These are phyloP conservation scores for Magallana nippona DNA, from an alignment of 2,888 invertebrate species.

Conservation along the genomic window DNA sequence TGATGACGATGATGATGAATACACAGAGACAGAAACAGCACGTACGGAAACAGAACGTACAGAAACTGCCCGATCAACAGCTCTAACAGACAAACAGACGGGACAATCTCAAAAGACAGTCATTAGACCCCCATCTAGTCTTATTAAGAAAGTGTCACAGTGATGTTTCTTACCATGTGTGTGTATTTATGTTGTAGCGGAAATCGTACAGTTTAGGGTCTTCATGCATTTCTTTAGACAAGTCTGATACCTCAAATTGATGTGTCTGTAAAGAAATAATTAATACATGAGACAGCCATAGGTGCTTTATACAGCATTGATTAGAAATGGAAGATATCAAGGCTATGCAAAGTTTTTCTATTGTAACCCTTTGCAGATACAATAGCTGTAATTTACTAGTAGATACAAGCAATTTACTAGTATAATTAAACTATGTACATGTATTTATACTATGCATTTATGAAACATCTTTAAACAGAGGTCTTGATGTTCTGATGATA, in stretches of 20 bases:
- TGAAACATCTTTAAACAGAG: not conserved
- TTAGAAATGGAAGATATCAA: too few relatives aligned
- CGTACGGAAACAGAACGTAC: constrained; percentile 51
- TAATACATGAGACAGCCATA: too few relatives aligned
- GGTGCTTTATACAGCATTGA: too few relatives aligned
- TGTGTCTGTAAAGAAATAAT: too few relatives aligned
- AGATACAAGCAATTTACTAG: not conserved
- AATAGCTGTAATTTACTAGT: too few relatives aligned
- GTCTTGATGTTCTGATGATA: not conserved
- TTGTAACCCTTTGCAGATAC: too few relatives aligned
- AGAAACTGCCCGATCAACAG: constrained; percentile 38
- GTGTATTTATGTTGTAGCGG: not conserved
- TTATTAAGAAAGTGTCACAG: constrained; percentile 6
- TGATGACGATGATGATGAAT: constrained; percentile 57
- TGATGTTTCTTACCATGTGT: not conserved
- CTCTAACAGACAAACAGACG: constrained; percentile 20
- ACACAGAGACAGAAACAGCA: constrained; percentile 55
- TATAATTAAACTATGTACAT: not conserved
- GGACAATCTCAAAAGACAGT: constrained; percentile 56
- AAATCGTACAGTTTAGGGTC: too few relatives aligned
- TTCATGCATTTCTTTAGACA: too few relatives aligned
- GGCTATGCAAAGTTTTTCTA: too few relatives aligned
- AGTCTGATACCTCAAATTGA: too few relatives aligned
- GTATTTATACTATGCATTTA: not conserved
- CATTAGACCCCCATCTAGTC: constrained; percentile 71